A percentile compares a stretch with the other conserved stretches of the same genome.
These are phyloP conservation scores for Diglossa brunneiventris DNA, from an alignment of 2,113 vertebrate species.

Conservation along the genomic window DNA sequence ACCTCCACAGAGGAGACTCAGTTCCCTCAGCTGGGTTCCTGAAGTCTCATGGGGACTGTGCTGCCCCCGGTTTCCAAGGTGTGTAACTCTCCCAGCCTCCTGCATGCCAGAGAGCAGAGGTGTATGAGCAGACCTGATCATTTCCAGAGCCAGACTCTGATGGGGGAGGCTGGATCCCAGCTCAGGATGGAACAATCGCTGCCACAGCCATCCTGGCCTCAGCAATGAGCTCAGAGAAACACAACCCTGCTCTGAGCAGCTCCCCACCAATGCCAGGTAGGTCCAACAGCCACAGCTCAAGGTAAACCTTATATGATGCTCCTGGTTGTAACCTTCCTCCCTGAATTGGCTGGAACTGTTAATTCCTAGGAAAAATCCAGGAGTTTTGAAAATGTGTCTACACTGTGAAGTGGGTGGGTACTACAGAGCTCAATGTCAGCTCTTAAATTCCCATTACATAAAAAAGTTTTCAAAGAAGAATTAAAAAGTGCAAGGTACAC, in stretches of 20 bases:
- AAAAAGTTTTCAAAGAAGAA: background rate
- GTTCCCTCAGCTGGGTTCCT: background rate
- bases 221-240: background rate
- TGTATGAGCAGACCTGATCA: accelerated
- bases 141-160: background rate
- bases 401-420: accelerated
- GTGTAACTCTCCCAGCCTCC: background rate
- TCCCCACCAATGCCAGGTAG: background rate
- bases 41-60: background rate
- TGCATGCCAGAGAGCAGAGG: background rate
- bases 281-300: background rate
- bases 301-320: background rate
- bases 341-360: background rate
- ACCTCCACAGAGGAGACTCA: background rate
- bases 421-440: background rate
- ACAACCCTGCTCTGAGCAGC: background rate
- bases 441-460: background rate
- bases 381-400: background rate
- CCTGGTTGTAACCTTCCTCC: background rate
- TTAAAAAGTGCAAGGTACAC: background rate
- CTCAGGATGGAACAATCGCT: background rate
- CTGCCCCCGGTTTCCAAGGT: background rate
- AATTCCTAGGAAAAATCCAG: background rate
- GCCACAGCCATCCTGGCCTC: background rate
- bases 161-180: background rate